Conservation (phyloP, 2,888 invertebrate species). For the Tenthredo amoena region DNA sequence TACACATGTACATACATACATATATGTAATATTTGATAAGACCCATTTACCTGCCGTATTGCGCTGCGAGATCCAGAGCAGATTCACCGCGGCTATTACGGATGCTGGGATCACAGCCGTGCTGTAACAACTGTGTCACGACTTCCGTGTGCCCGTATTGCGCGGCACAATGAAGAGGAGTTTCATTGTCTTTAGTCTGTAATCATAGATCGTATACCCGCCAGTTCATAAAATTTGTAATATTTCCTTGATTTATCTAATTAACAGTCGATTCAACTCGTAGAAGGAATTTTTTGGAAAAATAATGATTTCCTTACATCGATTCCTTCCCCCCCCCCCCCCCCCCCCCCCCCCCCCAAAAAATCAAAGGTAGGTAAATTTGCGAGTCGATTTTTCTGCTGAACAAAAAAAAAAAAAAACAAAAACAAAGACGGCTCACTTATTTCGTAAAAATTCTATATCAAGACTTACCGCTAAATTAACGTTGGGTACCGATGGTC, state of each 20-base stretch:
- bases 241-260: not conserved
- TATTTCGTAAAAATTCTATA: constrained; percentile 48
- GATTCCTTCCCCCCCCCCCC: too few relatives aligned
- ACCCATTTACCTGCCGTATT: constrained; percentile 87
- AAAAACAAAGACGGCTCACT: constrained; percentile 52
- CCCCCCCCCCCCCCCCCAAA: not conserved
- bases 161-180: constrained; percentile 95
- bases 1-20: not conserved
- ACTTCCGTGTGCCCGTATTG: constrained; percentile 95
- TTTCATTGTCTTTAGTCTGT: constrained; percentile 94
- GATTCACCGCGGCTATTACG: constrained; percentile 94
- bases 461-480: constrained; percentile 87
- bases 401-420: constrained; percentile 54
- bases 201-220: constrained; percentile 65
- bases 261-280: too few relatives aligned
- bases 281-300: too few relatives aligned
- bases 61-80: constrained; percentile 95
- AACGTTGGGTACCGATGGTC: constrained; percentile 90
- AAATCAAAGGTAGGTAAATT: not conserved
- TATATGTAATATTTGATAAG: constrained; percentile 53
- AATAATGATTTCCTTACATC: too few relatives aligned
- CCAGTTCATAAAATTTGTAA: not conserved
- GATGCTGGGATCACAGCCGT: constrained; percentile 93
- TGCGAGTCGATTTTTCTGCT: constrained; percentile 54
- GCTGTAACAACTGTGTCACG: constrained; percentile 89